These are phyloP conservation scores for Sinella curviseta DNA, from an alignment of 1,140 invertebrate genomes.

Conservation along the genomic window DNA sequence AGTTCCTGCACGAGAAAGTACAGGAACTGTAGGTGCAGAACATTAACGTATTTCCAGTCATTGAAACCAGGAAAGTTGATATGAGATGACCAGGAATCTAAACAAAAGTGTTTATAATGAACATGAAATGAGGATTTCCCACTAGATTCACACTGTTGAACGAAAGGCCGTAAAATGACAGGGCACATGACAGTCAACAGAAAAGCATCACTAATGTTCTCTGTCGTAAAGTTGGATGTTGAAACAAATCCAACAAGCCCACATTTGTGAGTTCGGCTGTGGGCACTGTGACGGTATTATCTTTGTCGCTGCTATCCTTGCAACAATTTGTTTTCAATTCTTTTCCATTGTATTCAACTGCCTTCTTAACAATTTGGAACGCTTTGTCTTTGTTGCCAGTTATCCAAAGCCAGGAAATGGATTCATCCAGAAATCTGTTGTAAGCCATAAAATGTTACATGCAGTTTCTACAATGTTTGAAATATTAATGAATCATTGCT, in stretches of 20 bases:
- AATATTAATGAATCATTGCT: constrained; percentile 26
- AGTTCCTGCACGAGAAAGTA: constrained; percentile 6
- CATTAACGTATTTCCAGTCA: neutral
- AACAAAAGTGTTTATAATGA: neutral
- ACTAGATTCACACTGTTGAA: constrained; percentile 61
- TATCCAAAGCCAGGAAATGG: constrained; percentile 79
- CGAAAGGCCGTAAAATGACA: constrained; percentile 79
- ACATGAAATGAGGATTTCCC: neutral
- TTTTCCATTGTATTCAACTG: constrained; percentile 64
- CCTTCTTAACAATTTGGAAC: constrained; percentile 51
- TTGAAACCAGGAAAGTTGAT: neutral
- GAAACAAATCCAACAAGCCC: constrained; percentile 69
- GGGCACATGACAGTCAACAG: constrained; percentile 71
- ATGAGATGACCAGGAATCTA: neutral
- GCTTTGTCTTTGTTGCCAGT: constrained; percentile 71
- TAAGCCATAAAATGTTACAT: neutral
- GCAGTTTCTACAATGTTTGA: neutral
- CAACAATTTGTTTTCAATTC: constrained; percentile 45
- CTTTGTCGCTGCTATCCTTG: neutral
- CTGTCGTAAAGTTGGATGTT: constrained; percentile 73
- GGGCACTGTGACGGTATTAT: neutral
- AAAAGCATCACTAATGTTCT: constrained; percentile 79
- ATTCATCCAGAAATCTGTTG: constrained; percentile 79
- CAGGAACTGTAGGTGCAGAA: neutral
- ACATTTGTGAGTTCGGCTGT: neutral